phyloP scores from a whole-genome alignment of 2,113 vertebrate genomes.

The Mixornis gularis region DNA sequence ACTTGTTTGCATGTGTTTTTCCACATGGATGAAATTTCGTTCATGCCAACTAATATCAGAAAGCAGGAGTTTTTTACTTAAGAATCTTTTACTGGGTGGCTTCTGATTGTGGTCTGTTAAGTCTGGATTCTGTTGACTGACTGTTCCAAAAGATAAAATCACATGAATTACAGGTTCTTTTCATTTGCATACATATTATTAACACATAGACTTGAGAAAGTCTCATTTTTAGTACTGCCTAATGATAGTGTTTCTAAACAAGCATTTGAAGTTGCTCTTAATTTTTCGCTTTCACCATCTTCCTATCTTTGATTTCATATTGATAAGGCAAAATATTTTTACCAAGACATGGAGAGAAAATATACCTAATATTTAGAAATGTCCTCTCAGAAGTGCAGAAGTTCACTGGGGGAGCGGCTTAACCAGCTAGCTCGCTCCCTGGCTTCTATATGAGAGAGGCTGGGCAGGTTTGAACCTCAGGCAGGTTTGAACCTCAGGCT shows the following conservation, averaged over 20 bases:
- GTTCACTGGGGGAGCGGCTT: too few species aligned
- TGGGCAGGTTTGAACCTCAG: too few species aligned
- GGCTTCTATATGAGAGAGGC: too few species aligned
- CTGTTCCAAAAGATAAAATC: background rate
- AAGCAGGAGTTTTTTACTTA: background rate
- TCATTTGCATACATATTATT: background rate
- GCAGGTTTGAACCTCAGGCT: too few species aligned
- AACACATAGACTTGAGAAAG: background rate
- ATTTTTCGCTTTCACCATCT: background rate
- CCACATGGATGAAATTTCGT: background rate
- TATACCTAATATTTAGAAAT: background rate
- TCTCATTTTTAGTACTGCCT: background rate
- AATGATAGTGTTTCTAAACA: background rate
- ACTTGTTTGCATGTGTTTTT: background rate
- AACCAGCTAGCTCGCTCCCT: too few species aligned
- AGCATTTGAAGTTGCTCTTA: background rate
- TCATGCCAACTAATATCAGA: background rate
- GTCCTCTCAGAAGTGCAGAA: background rate
- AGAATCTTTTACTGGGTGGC: background rate
- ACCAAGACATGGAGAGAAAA: background rate
- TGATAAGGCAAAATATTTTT: background rate
- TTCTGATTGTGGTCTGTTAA: background rate
- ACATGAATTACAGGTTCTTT: background rate
- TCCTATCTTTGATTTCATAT: background rate
- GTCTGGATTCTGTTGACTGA: background rate